These are phyloP conservation scores for Enteromius radiatus DNA, from an alignment of 2,797 vertebrate genomes.

Conservation along the genomic window DNA sequence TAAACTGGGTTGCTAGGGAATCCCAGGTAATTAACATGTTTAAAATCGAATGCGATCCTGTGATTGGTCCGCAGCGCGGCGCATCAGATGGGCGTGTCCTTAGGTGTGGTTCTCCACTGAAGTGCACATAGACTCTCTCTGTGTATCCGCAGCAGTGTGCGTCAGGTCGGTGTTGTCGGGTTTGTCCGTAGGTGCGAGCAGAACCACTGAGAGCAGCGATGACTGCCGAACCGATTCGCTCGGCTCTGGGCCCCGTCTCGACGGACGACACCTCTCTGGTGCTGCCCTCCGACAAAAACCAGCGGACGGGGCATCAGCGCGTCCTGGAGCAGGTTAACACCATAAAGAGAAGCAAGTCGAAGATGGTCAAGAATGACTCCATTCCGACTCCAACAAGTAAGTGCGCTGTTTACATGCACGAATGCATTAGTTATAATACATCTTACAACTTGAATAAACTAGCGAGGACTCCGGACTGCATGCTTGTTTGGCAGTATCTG, in stretches of 20 bases:
- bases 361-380: slow-evolving; percentile 49
- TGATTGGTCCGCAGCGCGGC: background rate
- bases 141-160: rapidly evolving
- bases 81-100: background rate
- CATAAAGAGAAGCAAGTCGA: slow-evolving; percentile 75
- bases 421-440: background rate
- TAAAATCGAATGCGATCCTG: background rate
- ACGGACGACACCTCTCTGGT: slow-evolving; percentile 79
- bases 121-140: background rate
- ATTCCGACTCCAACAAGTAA: slow-evolving; percentile 65
- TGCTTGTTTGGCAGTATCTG: background rate
- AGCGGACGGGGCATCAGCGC: slow-evolving; percentile 71
- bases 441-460: background rate
- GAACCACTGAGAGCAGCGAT: background rate
- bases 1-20: background rate
- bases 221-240: slow-evolving; percentile 73
- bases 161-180: rapidly evolving
- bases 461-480: too few species aligned
- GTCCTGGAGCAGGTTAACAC: slow-evolving; percentile 76
- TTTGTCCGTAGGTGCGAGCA: background rate
- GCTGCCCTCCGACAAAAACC: slow-evolving; percentile 71
- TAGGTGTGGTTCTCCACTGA: background rate
- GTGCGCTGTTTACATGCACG: slow-evolving; percentile 18
- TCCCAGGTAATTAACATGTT: slow-evolving; percentile 10
- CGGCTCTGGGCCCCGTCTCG: slow-evolving; percentile 48